Conservation (phyloP, 2,797 vertebrate genomes). For the Gymnothorax reevesii region DNA sequence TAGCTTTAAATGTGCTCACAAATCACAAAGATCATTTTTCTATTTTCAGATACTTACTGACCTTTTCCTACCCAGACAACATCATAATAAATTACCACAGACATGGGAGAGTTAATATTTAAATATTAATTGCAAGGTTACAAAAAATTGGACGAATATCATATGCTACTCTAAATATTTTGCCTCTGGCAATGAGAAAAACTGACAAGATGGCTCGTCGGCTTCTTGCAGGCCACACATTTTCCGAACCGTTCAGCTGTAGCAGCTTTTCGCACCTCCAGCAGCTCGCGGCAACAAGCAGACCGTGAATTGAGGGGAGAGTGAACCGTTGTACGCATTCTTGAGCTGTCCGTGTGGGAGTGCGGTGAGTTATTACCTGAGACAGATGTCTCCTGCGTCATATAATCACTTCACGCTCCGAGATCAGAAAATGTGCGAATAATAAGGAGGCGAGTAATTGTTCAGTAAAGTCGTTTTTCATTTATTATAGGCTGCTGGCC, state of each 20-base stretch:
- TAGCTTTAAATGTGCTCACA: background rate
- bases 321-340: background rate
- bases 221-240: constrained; percentile 1
- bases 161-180: background rate
- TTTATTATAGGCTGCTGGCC: constrained; percentile 35
- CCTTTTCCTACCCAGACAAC: background rate
- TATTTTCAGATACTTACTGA: background rate
- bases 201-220: background rate
- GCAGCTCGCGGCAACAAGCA: constrained; percentile 55
- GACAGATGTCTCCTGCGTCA: constrained; percentile 63
- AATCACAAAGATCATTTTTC: background rate
- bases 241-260: constrained; percentile 38
- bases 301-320: constrained; percentile 46
- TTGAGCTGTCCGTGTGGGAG: constrained; percentile 35
- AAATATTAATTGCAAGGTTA: background rate
- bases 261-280: constrained; percentile 34
- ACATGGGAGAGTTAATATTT: background rate
- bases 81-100: background rate
- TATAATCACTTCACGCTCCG: constrained; percentile 60
- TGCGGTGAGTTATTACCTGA: constrained; percentile 60
- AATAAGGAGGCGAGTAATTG: constrained; percentile 62
- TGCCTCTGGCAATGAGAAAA: background rate
- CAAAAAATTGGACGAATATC: background rate
- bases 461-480: constrained; percentile 55
- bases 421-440: constrained; percentile 49